These are phyloP conservation scores for Actinernus sp. DNA, from an alignment of 92 coral and sea anemone species.

Conservation along the genomic window DNA sequence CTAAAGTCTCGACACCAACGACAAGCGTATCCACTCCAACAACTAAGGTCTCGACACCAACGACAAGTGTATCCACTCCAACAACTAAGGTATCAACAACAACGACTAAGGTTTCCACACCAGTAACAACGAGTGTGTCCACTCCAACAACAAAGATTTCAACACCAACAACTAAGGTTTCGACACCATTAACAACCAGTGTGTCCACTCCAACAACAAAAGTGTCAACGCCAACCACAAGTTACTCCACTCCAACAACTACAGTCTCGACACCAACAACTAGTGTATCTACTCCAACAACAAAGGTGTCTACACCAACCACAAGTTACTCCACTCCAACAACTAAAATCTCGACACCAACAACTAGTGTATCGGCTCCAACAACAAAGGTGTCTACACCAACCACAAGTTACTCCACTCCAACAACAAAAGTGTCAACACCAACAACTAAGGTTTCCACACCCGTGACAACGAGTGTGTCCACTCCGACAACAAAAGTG, in stretches of 20 bases:
- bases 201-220: conserved; percentile 16
- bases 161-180: neutral
- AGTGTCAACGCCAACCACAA: neutral
- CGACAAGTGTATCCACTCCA: conserved; percentile 6
- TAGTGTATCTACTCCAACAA: neutral
- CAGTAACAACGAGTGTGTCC: neutral
- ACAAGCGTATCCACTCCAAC: neutral
- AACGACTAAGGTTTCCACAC: conserved; percentile 2
- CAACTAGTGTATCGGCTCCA: neutral
- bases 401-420: neutral
- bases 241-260: conserved; percentile 3
- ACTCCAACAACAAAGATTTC: neutral
- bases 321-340: neutral
- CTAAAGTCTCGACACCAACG: neutral
- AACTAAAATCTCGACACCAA: conserved; percentile 2
- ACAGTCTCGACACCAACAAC: neutral
- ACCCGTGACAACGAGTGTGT: neutral
- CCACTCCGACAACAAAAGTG: neutral
- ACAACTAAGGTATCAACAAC: conserved; percentile 14
- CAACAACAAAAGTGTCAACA: neutral
- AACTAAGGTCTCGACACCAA: conserved; percentile 2
- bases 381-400: neutral
- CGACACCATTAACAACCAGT: too few relatives aligned
- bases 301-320: neutral
- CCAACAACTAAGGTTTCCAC: neutral